Conservation (phyloP, 2,113 vertebrate species). For the Cavia aperea region DNA sequence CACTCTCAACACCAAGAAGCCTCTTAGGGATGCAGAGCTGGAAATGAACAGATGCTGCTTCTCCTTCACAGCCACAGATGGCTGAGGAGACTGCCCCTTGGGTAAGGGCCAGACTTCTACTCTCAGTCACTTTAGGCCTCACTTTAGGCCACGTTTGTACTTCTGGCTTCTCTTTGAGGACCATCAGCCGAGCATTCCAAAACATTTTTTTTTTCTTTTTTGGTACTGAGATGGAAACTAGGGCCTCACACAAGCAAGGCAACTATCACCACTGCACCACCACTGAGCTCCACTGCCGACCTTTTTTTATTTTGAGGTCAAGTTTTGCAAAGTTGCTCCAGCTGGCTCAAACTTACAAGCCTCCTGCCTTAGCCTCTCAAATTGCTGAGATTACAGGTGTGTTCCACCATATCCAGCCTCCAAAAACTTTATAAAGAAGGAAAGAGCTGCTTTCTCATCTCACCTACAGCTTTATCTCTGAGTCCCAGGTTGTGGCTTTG, state of each 20-base stretch:
- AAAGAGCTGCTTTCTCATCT: not conserved
- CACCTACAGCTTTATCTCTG: not conserved
- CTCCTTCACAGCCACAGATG: not conserved
- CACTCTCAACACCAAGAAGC: not conserved
- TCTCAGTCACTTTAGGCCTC: not conserved
- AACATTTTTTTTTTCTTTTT: not conserved
- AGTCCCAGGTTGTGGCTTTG: not conserved
- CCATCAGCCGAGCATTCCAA: not conserved
- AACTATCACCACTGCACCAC: not conserved
- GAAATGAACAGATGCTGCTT: rapidly evolving
- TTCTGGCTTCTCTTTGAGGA: not conserved
- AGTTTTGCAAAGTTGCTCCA: not conserved
- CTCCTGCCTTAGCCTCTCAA: not conserved
- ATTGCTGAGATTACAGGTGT: not conserved
- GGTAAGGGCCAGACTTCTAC: not conserved
- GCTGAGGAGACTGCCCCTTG: not conserved
- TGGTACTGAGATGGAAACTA: not conserved
- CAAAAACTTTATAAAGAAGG: not conserved
- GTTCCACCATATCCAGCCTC: not conserved
- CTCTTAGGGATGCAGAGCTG: not conserved
- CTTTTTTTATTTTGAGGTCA: not conserved
- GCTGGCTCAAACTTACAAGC: not conserved
- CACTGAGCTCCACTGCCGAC: not conserved
- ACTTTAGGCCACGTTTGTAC: not conserved
- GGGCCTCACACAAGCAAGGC: not conserved